These are phyloP conservation scores for Beaufortia kweichowensis DNA, from an alignment of 2,113 vertebrate species.

Conservation along the genomic window DNA sequence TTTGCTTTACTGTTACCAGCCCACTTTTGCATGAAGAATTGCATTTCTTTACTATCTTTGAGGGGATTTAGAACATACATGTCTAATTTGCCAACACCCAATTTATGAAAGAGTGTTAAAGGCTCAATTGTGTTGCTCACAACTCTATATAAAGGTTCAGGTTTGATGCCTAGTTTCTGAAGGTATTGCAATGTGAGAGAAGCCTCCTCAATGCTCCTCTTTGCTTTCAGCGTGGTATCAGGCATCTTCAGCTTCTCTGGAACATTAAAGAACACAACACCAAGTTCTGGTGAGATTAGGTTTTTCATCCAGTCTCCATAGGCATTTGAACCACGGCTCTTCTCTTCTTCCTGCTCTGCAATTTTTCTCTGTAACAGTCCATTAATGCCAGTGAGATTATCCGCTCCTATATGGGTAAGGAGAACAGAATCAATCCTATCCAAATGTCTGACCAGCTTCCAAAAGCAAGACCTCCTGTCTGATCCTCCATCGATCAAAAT, in stretches of 20 bases:
- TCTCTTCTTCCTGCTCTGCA: conserved; percentile 92
- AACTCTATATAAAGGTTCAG: conserved; percentile 90
- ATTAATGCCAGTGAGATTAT: conserved; percentile 96
- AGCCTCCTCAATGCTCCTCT: conserved; percentile 94
- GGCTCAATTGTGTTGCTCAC: conserved; percentile 93
- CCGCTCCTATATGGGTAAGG: conserved; percentile 95
- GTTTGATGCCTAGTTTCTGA: conserved; percentile 87
- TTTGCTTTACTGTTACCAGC: conserved; percentile 98
- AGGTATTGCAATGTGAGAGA: conserved; percentile 93
- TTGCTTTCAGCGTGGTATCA: conserved; percentile 89
- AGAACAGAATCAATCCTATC: conserved; percentile 95
- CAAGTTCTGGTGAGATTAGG: conserved; percentile 94
- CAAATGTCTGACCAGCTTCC: conserved; percentile 96
- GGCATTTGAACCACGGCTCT: conserved; percentile 86
- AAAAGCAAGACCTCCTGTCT: conserved; percentile 94
- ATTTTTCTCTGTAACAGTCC: conserved; percentile 95
- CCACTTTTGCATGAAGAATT: conserved; percentile 99
- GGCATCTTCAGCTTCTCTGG: conserved; percentile 91
- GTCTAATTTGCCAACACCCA: conserved; percentile 94
- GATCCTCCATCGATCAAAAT: conserved; percentile 96
- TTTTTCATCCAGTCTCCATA: conserved; percentile 97
- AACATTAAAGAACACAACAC: conserved; percentile 96
- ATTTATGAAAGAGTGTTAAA: conserved; percentile 95
- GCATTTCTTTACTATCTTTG: conserved; percentile 99
- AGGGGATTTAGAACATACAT: conserved; percentile 97